These are phyloP conservation scores for Caprella mutica DNA, from an alignment of 2,888 invertebrate species.

Conservation along the genomic window DNA sequence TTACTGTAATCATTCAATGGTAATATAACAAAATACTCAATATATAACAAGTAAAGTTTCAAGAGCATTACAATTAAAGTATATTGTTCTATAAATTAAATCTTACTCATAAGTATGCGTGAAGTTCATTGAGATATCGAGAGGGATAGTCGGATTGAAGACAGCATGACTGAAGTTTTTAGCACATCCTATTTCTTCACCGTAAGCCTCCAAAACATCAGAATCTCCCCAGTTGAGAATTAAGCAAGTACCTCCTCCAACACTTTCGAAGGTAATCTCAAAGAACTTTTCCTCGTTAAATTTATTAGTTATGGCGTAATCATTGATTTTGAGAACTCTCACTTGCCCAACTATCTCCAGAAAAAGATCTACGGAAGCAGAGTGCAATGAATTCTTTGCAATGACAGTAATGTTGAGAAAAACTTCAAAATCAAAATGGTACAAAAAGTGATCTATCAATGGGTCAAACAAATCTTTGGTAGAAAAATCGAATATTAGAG, in stretches of 20 bases:
- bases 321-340: constrained; percentile 13
- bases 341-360: constrained; percentile 28
- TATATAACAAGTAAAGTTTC: too few relatives aligned
- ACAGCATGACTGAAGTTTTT: constrained; percentile 13
- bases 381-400: constrained; percentile 20
- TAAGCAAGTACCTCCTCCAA: constrained; percentile 32
- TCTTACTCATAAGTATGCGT: constrained; percentile 21
- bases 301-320: constrained; percentile 8
- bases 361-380: constrained; percentile 9
- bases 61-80: too few relatives aligned
- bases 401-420: constrained; percentile 16
- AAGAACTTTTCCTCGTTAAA: constrained; percentile 21
- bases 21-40: too few relatives aligned
- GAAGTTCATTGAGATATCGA: constrained; percentile 19
- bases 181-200: constrained; percentile 21
- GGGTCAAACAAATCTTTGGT: constrained; percentile 12
- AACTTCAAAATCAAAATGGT: constrained; percentile 19
- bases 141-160: constrained; percentile 6
- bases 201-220: constrained; percentile 12
- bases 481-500: constrained; percentile 10
- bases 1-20: too few relatives aligned
- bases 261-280: constrained; percentile 16
- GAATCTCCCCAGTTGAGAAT: constrained; percentile 27
- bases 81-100: background rate
- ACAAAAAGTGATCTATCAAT: background rate